Evolutionary conservation across 1,140 invertebrate genomes (phyloP).

Genomic region (Monomorium pharaonis): DNA sequence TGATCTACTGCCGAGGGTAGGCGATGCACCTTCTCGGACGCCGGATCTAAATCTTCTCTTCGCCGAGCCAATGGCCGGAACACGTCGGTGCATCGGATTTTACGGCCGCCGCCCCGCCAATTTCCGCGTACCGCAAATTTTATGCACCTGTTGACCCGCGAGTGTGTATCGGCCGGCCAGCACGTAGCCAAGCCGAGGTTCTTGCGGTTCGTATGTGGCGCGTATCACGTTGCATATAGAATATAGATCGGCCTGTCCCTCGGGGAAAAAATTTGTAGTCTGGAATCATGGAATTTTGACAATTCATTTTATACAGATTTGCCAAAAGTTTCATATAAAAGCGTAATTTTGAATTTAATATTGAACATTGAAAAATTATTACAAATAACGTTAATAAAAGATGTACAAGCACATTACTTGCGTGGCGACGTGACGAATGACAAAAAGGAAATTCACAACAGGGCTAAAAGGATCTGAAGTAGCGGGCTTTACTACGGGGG

Average conservation of each 20-base stretch:
- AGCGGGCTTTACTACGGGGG: conserved; percentile 73
- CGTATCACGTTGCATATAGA: not conserved
- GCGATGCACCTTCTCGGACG: conserved; percentile 1
- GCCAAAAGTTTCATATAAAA: not conserved
- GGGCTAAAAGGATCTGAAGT: conserved; percentile 65
- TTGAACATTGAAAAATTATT: not conserved
- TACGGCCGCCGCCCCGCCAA: conserved; percentile 67
- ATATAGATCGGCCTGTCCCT: not conserved
- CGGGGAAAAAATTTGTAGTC: not conserved
- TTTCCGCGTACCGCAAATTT: conserved; percentile 72
- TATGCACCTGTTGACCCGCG: conserved; percentile 71
- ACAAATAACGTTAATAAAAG: not conserved
- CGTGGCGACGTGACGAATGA: not conserved
- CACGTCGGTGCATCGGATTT: conserved; percentile 58
- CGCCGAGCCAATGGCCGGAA: conserved; percentile 53
- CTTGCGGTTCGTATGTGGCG: not conserved
- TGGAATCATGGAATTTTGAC: not conserved
- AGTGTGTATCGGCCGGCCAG: not conserved
- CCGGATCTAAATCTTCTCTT: conserved; percentile 67
- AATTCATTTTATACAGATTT: not conserved
- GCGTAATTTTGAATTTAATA: not conserved
- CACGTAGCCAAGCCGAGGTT: not conserved
- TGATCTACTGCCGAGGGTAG: conserved; percentile 64
- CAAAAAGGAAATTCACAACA: not conserved
- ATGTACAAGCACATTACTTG: no score